Percentiles rank a stretch among this genome's conserved stretches.
These are phyloP conservation scores for Anser brachyrhynchus DNA, from an alignment of 2,113 vertebrate genomes.

Conservation along the genomic window DNA sequence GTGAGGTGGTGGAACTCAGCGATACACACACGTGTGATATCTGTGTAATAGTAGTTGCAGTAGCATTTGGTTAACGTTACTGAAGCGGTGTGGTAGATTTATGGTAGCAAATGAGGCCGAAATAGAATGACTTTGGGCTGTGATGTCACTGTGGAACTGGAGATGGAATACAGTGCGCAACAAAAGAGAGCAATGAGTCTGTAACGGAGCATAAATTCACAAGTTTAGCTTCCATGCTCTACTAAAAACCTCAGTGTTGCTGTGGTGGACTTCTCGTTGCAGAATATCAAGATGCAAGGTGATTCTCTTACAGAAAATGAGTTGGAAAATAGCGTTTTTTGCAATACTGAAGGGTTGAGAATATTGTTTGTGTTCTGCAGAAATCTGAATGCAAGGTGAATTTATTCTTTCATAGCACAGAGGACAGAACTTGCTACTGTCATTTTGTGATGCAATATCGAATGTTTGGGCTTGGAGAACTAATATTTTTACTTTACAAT, in stretches of 20 bases:
- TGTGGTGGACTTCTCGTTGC: not conserved
- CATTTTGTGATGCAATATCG: not conserved
- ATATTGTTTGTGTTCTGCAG: not conserved
- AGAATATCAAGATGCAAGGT: not conserved
- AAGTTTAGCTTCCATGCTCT: not conserved
- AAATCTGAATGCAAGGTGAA: not conserved
- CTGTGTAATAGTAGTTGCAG: not conserved
- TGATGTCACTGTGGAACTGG: not conserved
- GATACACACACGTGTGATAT: not conserved
- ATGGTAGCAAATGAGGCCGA: not conserved
- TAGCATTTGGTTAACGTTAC: not conserved
- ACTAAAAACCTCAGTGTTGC: not conserved
- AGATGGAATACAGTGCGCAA: not conserved
- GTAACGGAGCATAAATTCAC: not conserved
- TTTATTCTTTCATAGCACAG: not conserved
- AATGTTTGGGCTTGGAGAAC: not conserved
- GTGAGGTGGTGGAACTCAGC: not conserved
- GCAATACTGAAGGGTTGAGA: not conserved
- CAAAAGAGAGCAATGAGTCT: not conserved
- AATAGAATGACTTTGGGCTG: not conserved
- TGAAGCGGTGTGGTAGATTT: not conserved
- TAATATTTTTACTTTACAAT: not conserved
- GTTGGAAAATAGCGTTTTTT: not conserved
- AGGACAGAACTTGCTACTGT: not conserved
- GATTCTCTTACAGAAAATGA: not conserved